Base-by-base conservation (phyloP, 2,888 invertebrate species). In the Himalopsyche kuldschensis region DNA sequence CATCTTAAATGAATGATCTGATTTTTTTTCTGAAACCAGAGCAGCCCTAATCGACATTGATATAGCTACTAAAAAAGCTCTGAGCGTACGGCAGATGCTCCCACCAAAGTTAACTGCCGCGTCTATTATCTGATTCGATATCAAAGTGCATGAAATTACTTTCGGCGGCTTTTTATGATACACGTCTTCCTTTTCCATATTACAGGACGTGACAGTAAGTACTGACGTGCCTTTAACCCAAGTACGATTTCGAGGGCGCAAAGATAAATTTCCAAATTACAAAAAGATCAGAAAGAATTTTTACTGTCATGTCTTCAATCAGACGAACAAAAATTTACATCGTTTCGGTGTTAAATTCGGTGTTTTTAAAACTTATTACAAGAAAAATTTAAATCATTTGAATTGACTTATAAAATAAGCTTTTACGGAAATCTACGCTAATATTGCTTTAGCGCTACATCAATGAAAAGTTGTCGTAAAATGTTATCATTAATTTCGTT, bases 91-190 rank as follows among this genome's bases (percentile, higher is more conserved):
- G 55, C 55, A 55, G 55, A 55, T 55, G 55, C 55, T 55, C 55
- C 55, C 55, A 6, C 55, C 55, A 55, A 35, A 55, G 55, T 55
- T 55, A 55, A 55, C 55, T 55, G 55, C 55, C 20, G 24, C 5
- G 55, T 20, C 55, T 55, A 55, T 55, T 55, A 55, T 35, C 32
- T 77, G 77, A 77, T 77, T 24, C 32, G 77, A 77, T 35, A 77
- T 35, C 35, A 77, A 77, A 77, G 35, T 77, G 77, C 77, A 77
- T 77, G 77, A 41, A 77, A 77, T 77, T 77, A 77, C 77, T 24
- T 24, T 55, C 55, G 55, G 24, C 15, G 55, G 1, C 6, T 55
- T 55, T 55, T 55, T 55, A 55, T 55, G 55, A 55, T 55, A 55
- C 55, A 55, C 55, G 55, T 55, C 55, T 55, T 55, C 55, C 55